A percentile compares a stretch with the other conserved stretches of the same genome.
Conservation (phyloP, 1,140 invertebrate genomes). For the Tribolium castaneum region DNA sequence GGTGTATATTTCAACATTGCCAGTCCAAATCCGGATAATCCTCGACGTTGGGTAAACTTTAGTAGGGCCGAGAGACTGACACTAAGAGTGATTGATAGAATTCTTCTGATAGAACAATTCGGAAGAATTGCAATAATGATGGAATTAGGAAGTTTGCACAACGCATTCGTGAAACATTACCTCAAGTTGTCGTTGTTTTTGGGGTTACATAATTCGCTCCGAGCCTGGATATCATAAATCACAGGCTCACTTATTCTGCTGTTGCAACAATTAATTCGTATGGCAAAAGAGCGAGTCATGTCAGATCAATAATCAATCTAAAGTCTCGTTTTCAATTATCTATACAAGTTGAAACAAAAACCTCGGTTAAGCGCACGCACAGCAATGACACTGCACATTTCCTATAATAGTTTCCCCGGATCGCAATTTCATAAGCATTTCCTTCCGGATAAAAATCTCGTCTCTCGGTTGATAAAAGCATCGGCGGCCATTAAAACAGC, state of each 20-base stretch:
- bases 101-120: conserved; percentile 53
- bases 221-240: neutral
- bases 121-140: conserved; percentile 59
- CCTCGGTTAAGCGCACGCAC: neutral
- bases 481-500: conserved; percentile 39
- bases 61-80: conserved; percentile 55
- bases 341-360: conserved; percentile 35
- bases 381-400: conserved; percentile 23
- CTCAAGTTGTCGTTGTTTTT: neutral
- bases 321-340: conserved; percentile 34
- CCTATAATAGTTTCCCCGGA: conserved; percentile 28
- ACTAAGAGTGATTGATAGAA: conserved; percentile 62
- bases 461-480: conserved; percentile 34
- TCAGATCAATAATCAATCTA: conserved; percentile 32
- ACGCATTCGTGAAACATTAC: neutral
- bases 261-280: conserved; percentile 31
- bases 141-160: conserved; percentile 49
- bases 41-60: conserved; percentile 51
- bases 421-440: conserved; percentile 30
- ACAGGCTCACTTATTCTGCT: conserved; percentile 1
- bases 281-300: conserved; percentile 26
- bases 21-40: conserved; percentile 55
- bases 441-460: conserved; percentile 12
- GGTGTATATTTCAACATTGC: conserved; percentile 57
- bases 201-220: too few species aligned